Evolutionary conservation across 2,797 vertebrate species (phyloP).

Genomic region (Capromys pilorides): DNA sequence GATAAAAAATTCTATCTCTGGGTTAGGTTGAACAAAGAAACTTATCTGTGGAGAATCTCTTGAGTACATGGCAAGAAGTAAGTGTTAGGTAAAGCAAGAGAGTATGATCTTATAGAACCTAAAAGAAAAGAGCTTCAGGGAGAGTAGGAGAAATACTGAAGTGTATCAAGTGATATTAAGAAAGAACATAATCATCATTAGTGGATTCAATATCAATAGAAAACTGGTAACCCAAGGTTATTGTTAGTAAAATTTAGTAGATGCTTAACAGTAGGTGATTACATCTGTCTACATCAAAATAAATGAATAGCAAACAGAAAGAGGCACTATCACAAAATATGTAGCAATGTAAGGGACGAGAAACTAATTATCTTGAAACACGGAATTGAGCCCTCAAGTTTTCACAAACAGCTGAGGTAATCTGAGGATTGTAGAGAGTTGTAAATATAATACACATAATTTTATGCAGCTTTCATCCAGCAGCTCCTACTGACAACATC

Average conservation of each 20-base stretch:
- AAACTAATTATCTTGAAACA: not conserved
- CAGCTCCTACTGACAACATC: no score
- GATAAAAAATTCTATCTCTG: not conserved
- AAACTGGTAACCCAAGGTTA: not conserved
- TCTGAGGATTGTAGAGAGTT: not conserved
- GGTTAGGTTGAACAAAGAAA: not conserved
- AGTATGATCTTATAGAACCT: not conserved
- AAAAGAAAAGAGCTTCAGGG: not conserved
- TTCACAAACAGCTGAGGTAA: not conserved
- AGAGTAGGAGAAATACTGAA: not conserved
- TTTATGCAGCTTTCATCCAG: no score
- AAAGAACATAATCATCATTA: not conserved
- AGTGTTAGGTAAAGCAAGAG: not conserved
- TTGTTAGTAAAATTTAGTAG: not conserved
- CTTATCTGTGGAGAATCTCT: not conserved
- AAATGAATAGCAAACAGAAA: not conserved
- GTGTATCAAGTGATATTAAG: not conserved
- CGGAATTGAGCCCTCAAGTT: not conserved
- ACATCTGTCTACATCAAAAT: not conserved
- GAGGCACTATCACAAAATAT: not conserved
- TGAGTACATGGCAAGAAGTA: not conserved
- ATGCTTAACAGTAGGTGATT: not conserved
- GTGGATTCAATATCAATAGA: not conserved
- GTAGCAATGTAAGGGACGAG: not conserved
- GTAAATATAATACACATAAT: not conserved